Percentiles rank a stretch among this genome's conserved stretches.
These are phyloP conservation scores for Pagrus major DNA, from an alignment of 2,113 vertebrate genomes.

Conservation along the genomic window DNA sequence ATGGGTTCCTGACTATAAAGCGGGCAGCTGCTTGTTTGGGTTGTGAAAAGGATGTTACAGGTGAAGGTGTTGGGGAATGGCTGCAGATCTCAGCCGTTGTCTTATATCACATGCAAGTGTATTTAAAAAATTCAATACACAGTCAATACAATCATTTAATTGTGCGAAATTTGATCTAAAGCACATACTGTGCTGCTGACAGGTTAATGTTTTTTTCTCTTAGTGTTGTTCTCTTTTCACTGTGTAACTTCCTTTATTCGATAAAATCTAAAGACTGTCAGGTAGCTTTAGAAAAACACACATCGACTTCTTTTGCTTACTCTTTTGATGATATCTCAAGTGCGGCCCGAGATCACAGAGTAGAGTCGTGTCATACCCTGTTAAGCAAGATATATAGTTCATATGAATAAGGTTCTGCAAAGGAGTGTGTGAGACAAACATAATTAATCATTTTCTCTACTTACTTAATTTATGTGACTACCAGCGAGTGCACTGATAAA, in stretches of 20 bases:
- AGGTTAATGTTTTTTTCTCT: slow-evolving; percentile 11
- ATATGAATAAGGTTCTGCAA: neutral
- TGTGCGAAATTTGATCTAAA: slow-evolving; percentile 10
- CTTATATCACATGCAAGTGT: slow-evolving; percentile 13
- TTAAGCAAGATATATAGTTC: neutral
- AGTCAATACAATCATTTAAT: slow-evolving; percentile 11
- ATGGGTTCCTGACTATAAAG: slow-evolving; percentile 68
- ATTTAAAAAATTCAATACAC: slow-evolving; percentile 47
- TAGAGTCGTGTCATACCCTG: neutral
- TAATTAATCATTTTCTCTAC: neutral
- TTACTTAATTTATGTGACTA: neutral
- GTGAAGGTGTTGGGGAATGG: slow-evolving; percentile 63
- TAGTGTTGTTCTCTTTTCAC: neutral
- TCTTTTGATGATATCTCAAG: slow-evolving; percentile 11
- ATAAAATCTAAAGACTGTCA: neutral
- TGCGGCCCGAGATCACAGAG: neutral
- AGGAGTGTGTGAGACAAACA: neutral
- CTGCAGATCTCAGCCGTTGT: slow-evolving; percentile 9
- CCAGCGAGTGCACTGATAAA: neutral
- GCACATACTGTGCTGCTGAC: neutral
- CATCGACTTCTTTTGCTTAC: neutral
- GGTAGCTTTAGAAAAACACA: neutral
- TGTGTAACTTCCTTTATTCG: neutral
- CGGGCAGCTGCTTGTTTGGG: slow-evolving; percentile 65
- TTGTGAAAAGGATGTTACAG: slow-evolving; percentile 49